Conservation (phyloP, 2,113 vertebrate genomes). For the Paedocypris sp. region DNA sequence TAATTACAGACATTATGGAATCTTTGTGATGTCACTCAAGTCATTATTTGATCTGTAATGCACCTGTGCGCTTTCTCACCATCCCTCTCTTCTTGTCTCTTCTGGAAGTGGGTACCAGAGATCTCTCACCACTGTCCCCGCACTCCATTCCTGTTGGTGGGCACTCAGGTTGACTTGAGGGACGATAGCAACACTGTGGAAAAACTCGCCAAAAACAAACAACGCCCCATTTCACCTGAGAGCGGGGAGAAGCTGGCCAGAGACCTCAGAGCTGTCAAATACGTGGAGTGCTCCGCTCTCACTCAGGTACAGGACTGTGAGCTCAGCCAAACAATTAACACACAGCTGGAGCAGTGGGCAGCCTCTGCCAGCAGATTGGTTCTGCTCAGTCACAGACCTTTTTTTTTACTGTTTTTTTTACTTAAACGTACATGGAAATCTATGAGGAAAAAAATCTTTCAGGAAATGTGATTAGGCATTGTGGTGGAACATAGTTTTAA, state of each 20-base stretch:
- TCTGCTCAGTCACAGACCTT: too few species aligned
- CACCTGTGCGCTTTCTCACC: background rate
- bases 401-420: too few species aligned
- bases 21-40: too few species aligned
- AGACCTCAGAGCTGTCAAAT: conserved; percentile 92
- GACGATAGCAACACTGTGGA: conserved; percentile 93
- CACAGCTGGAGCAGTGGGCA: too few species aligned
- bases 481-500: too few species aligned
- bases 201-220: conserved; percentile 98
- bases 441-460: too few species aligned
- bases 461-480: too few species aligned
- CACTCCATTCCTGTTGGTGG: conserved; percentile 94
- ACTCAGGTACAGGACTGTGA: conserved; percentile 70
- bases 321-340: too few species aligned
- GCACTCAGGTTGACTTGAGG: conserved; percentile 90
- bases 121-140: conserved; percentile 97
- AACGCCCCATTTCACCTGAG: conserved; percentile 85
- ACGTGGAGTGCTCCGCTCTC: conserved; percentile 93
- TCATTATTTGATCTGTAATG: too few species aligned
- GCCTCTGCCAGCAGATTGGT: too few species aligned
- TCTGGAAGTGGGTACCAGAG: conserved; percentile 89
- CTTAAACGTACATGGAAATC: too few species aligned
- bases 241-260: conserved; percentile 86
- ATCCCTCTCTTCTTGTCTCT: background rate
- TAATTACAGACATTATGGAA: too few species aligned